These are phyloP conservation scores for Silurus lanzhouensis DNA, from an alignment of 2,797 vertebrate genomes.

Conservation along the genomic window DNA sequence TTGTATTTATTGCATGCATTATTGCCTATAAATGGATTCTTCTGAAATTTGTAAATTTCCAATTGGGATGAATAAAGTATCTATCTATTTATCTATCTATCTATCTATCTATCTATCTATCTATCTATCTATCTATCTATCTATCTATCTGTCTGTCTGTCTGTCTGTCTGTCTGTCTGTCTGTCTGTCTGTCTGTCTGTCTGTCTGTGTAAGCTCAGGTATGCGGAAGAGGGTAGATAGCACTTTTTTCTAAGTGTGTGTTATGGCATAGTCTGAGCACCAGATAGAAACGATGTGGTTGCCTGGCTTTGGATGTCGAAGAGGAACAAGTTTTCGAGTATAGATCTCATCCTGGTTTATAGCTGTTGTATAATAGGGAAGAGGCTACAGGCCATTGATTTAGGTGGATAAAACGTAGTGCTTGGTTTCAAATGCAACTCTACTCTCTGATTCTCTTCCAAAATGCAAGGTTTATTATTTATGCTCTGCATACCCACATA, in stretches of 20 bases:
- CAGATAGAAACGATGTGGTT: neutral
- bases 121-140: too few species aligned
- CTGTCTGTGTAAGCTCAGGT: neutral
- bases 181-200: too few species aligned
- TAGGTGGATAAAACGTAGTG: neutral
- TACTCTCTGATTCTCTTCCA: neutral
- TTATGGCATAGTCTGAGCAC: neutral
- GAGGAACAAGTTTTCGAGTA: neutral
- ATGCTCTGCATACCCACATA: neutral
- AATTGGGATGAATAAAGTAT: too few species aligned
- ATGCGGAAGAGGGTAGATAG: neutral
- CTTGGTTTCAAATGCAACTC: neutral
- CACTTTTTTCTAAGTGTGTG: neutral
- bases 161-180: too few species aligned
- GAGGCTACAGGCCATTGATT: neutral
- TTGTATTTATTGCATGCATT: too few species aligned
- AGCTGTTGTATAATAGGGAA: neutral
- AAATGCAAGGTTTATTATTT: neutral
- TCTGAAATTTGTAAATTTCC: too few species aligned
- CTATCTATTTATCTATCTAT: too few species aligned
- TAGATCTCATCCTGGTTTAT: neutral
- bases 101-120: too few species aligned
- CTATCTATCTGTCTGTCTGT: too few species aligned
- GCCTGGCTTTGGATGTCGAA: neutral
- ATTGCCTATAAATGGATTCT: too few species aligned